Conservation (phyloP, 2,113 vertebrate species). For the Candoia aspera region DNA sequence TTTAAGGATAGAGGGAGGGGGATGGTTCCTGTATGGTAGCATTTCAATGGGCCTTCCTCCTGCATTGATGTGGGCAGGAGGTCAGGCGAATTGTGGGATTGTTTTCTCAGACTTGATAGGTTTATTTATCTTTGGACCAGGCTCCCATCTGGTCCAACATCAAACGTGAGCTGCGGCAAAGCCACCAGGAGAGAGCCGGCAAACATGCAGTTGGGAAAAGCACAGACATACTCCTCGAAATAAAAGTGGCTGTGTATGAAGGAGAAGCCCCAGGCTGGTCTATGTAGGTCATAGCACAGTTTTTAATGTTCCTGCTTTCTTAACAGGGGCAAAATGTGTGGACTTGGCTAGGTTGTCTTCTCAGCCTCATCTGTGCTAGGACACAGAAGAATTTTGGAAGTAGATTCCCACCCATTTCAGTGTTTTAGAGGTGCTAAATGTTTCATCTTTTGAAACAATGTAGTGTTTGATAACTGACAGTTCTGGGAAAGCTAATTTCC, state of each 20-base stretch:
- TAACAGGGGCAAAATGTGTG: background rate
- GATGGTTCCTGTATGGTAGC: slow-evolving; percentile 59
- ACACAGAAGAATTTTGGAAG: background rate
- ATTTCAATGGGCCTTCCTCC: slow-evolving; percentile 43
- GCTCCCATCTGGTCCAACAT: slow-evolving; percentile 76
- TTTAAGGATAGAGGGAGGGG: slow-evolving; percentile 63
- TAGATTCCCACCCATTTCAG: background rate
- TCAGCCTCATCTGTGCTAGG: background rate
- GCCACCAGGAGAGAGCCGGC: slow-evolving; percentile 70
- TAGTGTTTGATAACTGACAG: background rate
- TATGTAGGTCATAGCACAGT: background rate
- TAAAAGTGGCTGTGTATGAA: slow-evolving; percentile 55
- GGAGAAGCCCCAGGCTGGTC: background rate
- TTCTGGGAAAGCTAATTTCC: slow-evolving; percentile 10
- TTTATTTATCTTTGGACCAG: slow-evolving; percentile 85
- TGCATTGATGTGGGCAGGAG: slow-evolving; percentile 60
- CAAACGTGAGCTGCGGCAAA: slow-evolving; percentile 66
- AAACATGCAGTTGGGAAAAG: slow-evolving; percentile 60
- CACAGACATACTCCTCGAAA: slow-evolving; percentile 69
- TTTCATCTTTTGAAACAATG: background rate
- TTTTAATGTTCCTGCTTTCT: background rate
- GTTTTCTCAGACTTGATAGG: slow-evolving; percentile 88
- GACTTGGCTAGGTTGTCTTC: background rate
- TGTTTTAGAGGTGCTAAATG: slow-evolving; percentile 29
- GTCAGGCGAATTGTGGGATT: slow-evolving; percentile 72